Evolutionary conservation across 2,113 vertebrate species (phyloP), one percentile per base, ranked within the genome.

Genomic region (Phaethornis superciliosus): DNA sequence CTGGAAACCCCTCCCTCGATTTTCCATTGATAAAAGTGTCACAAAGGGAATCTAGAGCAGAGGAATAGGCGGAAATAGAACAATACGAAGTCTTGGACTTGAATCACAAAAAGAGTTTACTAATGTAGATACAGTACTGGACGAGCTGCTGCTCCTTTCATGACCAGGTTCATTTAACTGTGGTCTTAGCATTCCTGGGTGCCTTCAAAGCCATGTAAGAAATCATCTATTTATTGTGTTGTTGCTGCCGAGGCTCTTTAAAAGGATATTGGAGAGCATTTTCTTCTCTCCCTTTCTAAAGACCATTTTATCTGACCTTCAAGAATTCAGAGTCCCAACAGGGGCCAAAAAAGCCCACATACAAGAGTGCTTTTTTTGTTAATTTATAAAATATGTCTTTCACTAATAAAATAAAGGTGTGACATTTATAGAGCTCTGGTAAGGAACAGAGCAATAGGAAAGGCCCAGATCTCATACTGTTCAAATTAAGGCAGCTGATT

Each of bases 11-110:
- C 95, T 95, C 94, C 90, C 90, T 94, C 76, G 6, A 93, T 96
- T 96, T 96, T 95, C 96, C 95, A 96, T 93, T 96, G 95, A 95
- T 95, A 95, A 97, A 96, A 95, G 91, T 87, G 84, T 92, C 90
- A 95, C 89, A 96, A 95, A 97, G 80, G 92, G 95, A 94, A 95
- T 96, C 94, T 85, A 60, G 94, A 93, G 79, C 84, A 83, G 85
- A 85, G 88, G 80, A 93, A 88, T 42, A 90, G 82, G 85, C 19
- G 54, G 91, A 96, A 95, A 93, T 42, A 90, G 95, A 95, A 96
- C 89, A 95, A 95, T 96, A 51, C 40, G 60, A 60, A 93, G 67
- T 60, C 83, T 88, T 95, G 89, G 78, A 69, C 82, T 76, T 74
- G 86, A 96, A 94, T 93, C 64, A 90, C 81, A 85, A 92, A 92